A percentile compares a stretch with the other conserved stretches of the same genome.
Conservation (phyloP, 2,113 vertebrate genomes). For the Rhineura floridana region DNA sequence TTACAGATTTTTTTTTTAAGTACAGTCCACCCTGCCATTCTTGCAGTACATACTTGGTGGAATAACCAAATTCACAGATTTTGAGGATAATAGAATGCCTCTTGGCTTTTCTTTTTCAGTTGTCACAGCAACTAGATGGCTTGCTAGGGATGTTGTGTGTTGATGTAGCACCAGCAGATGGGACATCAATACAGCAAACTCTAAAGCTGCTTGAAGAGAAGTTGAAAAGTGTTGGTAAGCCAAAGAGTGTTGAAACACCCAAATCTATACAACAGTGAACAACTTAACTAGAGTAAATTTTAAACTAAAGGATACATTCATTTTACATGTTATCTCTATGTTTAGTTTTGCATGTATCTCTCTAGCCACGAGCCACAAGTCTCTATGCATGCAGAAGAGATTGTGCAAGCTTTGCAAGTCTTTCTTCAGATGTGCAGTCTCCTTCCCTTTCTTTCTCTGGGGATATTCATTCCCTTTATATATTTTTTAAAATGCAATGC, state of each 20-base stretch:
- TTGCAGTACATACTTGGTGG: not conserved
- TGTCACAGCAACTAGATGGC: constrained; percentile 96
- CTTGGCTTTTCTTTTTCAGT: constrained; percentile 76
- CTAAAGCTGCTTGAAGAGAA: constrained; percentile 98
- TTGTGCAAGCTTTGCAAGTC: not conserved
- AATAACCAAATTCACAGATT: not conserved
- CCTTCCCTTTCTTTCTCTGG: too few species aligned
- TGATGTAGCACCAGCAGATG: constrained; percentile 94
- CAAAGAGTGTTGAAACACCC: constrained; percentile 58
- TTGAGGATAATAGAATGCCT: constrained; percentile 34
- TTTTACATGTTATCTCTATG: too few species aligned
- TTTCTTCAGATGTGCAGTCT: not conserved
- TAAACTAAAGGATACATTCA: not conserved
- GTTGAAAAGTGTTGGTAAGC: constrained; percentile 94
- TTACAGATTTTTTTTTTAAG: not conserved
- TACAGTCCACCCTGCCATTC: not conserved
- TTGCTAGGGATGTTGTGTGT: constrained; percentile 97
- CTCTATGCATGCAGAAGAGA: not conserved
- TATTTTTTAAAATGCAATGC: not conserved
- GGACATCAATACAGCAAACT: constrained; percentile 95
- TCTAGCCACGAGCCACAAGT: not conserved
- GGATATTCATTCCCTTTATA: not conserved
- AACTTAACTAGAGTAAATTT: constrained; percentile 23
- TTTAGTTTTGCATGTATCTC: too few species aligned
- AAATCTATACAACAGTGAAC: constrained; percentile 24